Evolutionary conservation across 2,888 invertebrate species (phyloP).

Genomic region (Noctua comes): DNA sequence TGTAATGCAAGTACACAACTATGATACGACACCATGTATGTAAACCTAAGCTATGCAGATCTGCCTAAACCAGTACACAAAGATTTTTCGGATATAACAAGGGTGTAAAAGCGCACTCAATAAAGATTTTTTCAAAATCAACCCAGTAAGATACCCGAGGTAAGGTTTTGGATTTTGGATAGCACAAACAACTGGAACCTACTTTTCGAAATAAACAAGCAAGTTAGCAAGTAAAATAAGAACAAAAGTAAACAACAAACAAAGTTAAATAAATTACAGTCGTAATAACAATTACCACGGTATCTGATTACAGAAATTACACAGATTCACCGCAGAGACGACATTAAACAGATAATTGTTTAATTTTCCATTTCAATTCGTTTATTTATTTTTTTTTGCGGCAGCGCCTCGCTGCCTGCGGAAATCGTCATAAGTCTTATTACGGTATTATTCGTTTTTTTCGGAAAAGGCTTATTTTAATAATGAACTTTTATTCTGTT

Average conservation of each 20-base stretch:
- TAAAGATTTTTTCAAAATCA: neutral
- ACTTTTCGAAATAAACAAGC: neutral
- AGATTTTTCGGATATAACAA: neutral
- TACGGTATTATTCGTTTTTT: conserved; percentile 18
- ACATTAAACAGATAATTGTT: conserved; percentile 63
- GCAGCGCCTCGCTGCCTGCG: conserved; percentile 24
- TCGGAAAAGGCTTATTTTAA: conserved; percentile 13
- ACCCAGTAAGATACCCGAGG: neutral
- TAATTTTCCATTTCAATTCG: conserved; percentile 61
- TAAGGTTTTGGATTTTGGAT: neutral
- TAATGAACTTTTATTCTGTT: neutral
- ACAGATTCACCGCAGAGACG: conserved; percentile 52
- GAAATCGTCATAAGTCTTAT: conserved; percentile 22
- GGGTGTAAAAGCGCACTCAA: neutral
- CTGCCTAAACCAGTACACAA: neutral
- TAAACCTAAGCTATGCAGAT: neutral
- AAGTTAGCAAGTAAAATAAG: conserved; percentile 12
- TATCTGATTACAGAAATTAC: conserved; percentile 62
- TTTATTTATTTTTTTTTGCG: conserved; percentile 37
- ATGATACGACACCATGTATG: neutral
- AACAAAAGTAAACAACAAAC: conserved; percentile 47
- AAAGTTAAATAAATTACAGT: conserved; percentile 44
- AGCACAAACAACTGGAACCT: neutral
- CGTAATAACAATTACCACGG: conserved; percentile 52
- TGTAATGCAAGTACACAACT: neutral